Evolutionary conservation across 2,888 invertebrate species (phyloP).

Genomic region (Petrophora chlorosata): DNA sequence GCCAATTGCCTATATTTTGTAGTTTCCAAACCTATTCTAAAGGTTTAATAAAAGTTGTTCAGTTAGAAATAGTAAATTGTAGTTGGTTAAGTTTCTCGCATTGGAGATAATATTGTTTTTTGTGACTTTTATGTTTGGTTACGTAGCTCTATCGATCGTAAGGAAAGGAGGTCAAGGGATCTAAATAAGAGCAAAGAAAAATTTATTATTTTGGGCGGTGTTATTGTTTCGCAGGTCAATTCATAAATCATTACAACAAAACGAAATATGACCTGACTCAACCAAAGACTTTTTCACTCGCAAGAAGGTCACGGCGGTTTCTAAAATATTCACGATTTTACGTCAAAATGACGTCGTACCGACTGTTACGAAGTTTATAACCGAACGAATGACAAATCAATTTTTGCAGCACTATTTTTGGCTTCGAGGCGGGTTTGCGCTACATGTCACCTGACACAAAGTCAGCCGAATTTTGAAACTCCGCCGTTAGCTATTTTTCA

Average conservation of each 20-base stretch:
- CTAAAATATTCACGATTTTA: neutral
- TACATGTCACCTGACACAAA: slow-evolving; percentile 15
- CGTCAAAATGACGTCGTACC: neutral
- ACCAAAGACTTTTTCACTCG: slow-evolving; percentile 1
- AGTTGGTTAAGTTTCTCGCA: slow-evolving; percentile 35
- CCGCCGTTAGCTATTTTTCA: slow-evolving; percentile 19
- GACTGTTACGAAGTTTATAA: neutral
- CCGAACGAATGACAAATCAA: slow-evolving; percentile 7
- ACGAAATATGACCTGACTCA: slow-evolving; percentile 10
- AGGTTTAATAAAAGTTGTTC: slow-evolving; percentile 39
- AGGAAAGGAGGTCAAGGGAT: slow-evolving; percentile 18
- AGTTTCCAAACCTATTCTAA: slow-evolving; percentile 31
- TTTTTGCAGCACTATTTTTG: slow-evolving; percentile 10
- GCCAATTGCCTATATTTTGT: slow-evolving; percentile 35
- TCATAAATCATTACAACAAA: slow-evolving; percentile 21
- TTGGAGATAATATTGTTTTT: slow-evolving; percentile 34
- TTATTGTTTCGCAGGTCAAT: slow-evolving; percentile 22
- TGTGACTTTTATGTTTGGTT: slow-evolving; percentile 31
- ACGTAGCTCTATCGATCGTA: slow-evolving; percentile 25
- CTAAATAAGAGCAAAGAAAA: slow-evolving; percentile 18
- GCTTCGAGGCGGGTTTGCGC: slow-evolving; percentile 1
- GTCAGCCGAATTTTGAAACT: neutral
- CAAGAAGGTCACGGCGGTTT: slow-evolving; percentile 3
- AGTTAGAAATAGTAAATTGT: slow-evolving; percentile 38
- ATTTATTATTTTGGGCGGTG: slow-evolving; percentile 15